Percentiles rank a stretch among this genome's conserved stretches.
phyloP scores from a whole-genome alignment of 1,140 invertebrate genomes.

The Chlorops oryzae region DNA sequence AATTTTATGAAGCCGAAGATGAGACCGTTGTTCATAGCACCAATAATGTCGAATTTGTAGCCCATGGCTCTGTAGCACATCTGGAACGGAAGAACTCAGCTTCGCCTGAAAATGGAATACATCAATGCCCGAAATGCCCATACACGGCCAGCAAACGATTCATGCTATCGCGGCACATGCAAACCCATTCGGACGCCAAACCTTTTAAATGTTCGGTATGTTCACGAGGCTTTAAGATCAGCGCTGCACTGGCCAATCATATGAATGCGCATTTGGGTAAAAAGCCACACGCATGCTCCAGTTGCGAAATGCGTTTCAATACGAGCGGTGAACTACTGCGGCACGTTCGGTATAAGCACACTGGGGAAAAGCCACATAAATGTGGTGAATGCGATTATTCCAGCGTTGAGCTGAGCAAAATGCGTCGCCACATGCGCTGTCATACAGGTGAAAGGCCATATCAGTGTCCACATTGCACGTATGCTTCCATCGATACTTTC shows the following conservation, averaged over 20 bases:
- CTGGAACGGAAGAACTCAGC: constrained; percentile 21
- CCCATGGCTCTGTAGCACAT: not conserved
- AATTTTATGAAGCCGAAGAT: constrained; percentile 49
- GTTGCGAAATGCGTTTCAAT: constrained; percentile 88
- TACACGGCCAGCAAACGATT: constrained; percentile 86
- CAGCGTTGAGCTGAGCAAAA: constrained; percentile 87
- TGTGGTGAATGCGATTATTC: constrained; percentile 93
- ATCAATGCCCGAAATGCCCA: constrained; percentile 85
- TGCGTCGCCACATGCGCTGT: constrained; percentile 87
- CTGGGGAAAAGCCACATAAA: constrained; percentile 92
- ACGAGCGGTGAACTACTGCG: constrained; percentile 91
- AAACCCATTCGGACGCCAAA: constrained; percentile 89
- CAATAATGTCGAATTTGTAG: constrained; percentile 48
- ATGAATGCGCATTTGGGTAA: constrained; percentile 94
- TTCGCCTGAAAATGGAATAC: constrained; percentile 47
- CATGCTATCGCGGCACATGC: constrained; percentile 87
- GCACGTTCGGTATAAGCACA: constrained; percentile 88
- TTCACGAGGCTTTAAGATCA: constrained; percentile 90
- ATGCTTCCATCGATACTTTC: constrained; percentile 96
- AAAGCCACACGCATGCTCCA: constrained; percentile 91
- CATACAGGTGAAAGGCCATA: constrained; percentile 70
- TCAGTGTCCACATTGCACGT: constrained; percentile 93
- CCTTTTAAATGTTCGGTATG: constrained; percentile 91
- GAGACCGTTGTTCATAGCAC: constrained; percentile 54
- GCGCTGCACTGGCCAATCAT: constrained; percentile 90